A percentile compares a stretch with the other conserved stretches of the same genome.
Evolutionary conservation across 2,113 vertebrate species (phyloP).

Genomic region (Nerophis lumbriciformis): DNA sequence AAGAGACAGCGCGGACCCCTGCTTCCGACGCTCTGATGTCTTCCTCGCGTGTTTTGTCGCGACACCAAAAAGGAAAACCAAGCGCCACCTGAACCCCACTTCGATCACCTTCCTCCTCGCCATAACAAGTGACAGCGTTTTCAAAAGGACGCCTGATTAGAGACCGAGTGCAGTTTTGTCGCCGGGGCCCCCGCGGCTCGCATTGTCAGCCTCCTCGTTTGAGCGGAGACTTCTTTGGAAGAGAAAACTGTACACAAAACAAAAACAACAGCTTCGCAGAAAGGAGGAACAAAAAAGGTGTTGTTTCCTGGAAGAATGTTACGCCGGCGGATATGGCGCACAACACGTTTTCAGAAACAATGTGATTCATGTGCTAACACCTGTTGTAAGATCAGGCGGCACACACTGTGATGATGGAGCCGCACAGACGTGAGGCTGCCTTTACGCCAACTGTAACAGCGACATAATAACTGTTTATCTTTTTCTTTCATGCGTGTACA

Average conservation of each 20-base stretch:
- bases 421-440: neutral
- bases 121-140: constrained; percentile 38
- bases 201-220: constrained; percentile 49
- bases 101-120: constrained; percentile 19
- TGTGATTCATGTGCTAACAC: constrained; percentile 28
- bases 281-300: constrained; percentile 25
- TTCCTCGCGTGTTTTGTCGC: constrained; percentile 5
- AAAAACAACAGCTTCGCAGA: constrained; percentile 29
- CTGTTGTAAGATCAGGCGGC: constrained; percentile 19
- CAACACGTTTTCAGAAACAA: constrained; percentile 32
- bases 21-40: constrained; percentile 15
- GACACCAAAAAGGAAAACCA: constrained; percentile 4
- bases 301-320: constrained; percentile 36
- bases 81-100: constrained; percentile 21
- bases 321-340: constrained; percentile 23
- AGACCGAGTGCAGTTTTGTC: constrained; percentile 38
- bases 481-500: neutral
- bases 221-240: constrained; percentile 54
- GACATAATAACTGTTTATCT: neutral
- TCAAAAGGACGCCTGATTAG: constrained; percentile 62
- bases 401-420: neutral
- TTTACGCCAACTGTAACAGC: neutral
- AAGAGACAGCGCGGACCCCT: neutral
- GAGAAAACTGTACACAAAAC: constrained; percentile 26
- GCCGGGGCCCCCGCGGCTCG: constrained; percentile 51